A percentile compares a stretch with the other conserved stretches of the same genome.
phyloP scores from a whole-genome alignment of 2,113 vertebrate species.

The Varanus komodoensis region DNA sequence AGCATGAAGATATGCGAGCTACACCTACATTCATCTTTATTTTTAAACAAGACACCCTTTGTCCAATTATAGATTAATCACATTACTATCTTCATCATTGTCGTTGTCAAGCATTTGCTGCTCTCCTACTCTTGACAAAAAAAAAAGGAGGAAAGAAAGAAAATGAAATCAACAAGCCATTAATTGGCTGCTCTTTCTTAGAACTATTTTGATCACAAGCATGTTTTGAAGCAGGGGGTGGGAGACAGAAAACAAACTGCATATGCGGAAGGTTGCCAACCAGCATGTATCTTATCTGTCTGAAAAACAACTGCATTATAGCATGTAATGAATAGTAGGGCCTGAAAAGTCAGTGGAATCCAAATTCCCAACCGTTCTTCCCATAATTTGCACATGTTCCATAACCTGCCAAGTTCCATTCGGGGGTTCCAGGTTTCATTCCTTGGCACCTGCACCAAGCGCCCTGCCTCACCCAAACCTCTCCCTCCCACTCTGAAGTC shows the following conservation, averaged over 20 bases:
- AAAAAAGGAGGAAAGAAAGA: background rate
- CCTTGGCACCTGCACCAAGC: background rate
- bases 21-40: slow-evolving; percentile 66
- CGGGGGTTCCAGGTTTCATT: no score
- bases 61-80: slow-evolving; percentile 72
- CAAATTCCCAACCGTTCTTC: background rate
- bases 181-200: slow-evolving; percentile 58
- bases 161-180: slow-evolving; percentile 31
- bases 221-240: background rate
- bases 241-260: background rate
- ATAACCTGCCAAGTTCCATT: background rate
- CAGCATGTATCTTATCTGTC: background rate
- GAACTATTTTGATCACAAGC: slow-evolving; percentile 34
- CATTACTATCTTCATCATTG: slow-evolving; percentile 45
- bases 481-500: background rate
- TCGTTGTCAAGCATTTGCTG: slow-evolving; percentile 39
- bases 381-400: background rate
- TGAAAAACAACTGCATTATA: background rate
- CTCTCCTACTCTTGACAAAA: slow-evolving; percentile 39
- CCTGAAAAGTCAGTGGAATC: background rate
- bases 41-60: slow-evolving; percentile 56
- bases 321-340: background rate
- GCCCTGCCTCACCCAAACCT: background rate
- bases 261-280: background rate
- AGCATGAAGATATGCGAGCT: slow-evolving; percentile 58